phyloP scores from a whole-genome alignment of 2,888 invertebrate species.

The Lasioglossum villosulum region DNA sequence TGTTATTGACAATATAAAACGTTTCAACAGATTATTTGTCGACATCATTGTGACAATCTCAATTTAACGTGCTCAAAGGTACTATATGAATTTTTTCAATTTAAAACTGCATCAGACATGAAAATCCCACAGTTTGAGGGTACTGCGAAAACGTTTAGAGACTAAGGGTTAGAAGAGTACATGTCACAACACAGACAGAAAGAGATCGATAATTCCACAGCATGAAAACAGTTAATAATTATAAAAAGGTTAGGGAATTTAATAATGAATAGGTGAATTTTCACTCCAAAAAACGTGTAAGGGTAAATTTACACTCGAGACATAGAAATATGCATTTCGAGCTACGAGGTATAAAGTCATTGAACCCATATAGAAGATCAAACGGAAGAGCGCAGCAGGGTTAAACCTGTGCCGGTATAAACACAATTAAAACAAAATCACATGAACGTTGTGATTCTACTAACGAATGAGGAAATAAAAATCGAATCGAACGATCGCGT shows the following conservation, averaged over 20 bases:
- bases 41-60: neutral
- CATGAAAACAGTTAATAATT: neutral
- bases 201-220: neutral
- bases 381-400: neutral
- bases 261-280: neutral
- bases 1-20: neutral
- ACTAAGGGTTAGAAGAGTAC: neutral
- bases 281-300: neutral
- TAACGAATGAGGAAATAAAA: neutral
- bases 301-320: neutral
- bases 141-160: neutral
- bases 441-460: neutral
- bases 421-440: neutral
- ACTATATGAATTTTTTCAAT: neutral
- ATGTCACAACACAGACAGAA: neutral
- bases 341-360: neutral
- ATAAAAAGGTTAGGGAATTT: neutral
- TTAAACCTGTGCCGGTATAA: neutral
- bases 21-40: neutral
- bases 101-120: neutral
- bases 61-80: neutral
- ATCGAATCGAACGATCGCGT: neutral
- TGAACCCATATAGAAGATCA: neutral
- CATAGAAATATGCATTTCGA: neutral
- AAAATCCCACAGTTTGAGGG: neutral